Evolutionary conservation across 2,888 invertebrate genomes (phyloP).

Genomic region (Eupithecia insigniata): DNA sequence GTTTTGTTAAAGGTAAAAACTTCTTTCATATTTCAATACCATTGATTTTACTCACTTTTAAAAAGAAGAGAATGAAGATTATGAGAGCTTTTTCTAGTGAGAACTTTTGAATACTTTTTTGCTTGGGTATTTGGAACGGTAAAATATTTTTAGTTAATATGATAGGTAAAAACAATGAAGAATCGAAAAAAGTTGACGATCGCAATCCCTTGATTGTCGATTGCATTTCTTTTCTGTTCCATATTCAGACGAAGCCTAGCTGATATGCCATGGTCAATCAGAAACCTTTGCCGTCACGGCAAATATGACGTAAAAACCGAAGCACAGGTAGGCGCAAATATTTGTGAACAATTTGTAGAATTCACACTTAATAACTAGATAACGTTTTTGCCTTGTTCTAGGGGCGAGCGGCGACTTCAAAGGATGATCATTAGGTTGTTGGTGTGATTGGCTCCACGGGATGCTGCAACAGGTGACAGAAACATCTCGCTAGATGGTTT

Average conservation of each 20-base stretch:
- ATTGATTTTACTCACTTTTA: conserved; percentile 1
- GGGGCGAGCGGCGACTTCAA: conserved; percentile 64
- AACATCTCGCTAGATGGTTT: conserved; percentile 31
- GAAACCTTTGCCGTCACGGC: conserved; percentile 72
- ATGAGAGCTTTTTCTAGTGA: neutral
- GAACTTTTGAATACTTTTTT: neutral
- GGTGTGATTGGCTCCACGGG: conserved; percentile 74
- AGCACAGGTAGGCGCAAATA: conserved; percentile 83
- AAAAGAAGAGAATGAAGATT: neutral
- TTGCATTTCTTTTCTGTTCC: neutral
- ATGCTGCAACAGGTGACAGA: conserved; percentile 69
- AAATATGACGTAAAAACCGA: conserved; percentile 64
- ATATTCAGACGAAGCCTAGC: neutral
- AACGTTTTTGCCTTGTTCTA: conserved; percentile 62
- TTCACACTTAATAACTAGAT: conserved; percentile 83
- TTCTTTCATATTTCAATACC: neutral
- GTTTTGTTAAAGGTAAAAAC: neutral
- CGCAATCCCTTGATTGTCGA: neutral
- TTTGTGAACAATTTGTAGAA: conserved; percentile 83
- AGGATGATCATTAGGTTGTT: conserved; percentile 71
- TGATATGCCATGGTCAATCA: conserved; percentile 65
- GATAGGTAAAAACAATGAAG: neutral
- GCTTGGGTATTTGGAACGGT: no score
- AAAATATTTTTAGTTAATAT: neutral
- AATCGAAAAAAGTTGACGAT: neutral